These are phyloP conservation scores for Oscheius sp. DNA, from an alignment of 1,140 invertebrate species.

Conservation along the genomic window DNA sequence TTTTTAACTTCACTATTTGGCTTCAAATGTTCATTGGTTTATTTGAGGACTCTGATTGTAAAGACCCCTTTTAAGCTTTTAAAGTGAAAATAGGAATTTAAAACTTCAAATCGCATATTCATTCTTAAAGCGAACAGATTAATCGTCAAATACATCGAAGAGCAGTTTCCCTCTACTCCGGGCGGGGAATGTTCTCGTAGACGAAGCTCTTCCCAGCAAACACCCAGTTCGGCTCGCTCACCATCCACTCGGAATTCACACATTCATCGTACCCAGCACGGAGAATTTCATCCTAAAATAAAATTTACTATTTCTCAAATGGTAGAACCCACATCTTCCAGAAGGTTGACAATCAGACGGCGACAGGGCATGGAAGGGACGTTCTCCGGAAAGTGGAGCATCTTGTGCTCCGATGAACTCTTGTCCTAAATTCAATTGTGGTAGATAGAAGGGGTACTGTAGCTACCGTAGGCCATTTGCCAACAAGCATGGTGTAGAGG, in stretches of 20 bases:
- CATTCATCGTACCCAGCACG: constrained; percentile 26
- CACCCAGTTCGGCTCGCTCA: constrained; percentile 15
- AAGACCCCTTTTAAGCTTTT: no score
- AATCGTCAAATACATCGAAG: no score
- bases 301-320: neutral
- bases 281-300: constrained; percentile 11
- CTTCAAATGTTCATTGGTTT: no score
- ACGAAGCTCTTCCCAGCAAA: constrained; percentile 19
- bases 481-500: constrained; percentile 35
- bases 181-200: constrained; percentile 19
- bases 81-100: no score
- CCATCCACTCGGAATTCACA: constrained; percentile 24
- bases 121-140: no score
- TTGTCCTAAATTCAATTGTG: neutral
- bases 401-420: neutral
- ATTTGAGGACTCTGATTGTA: no score
- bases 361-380: constrained; percentile 17
- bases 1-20: no score
- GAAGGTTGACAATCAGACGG: constrained; percentile 5
- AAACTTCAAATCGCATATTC: no score
- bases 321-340: constrained; percentile 15
- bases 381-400: neutral
- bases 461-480: constrained; percentile 22
- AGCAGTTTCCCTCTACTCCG: no score
- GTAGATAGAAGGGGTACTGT: neutral